Base-by-base conservation (phyloP, 2,113 vertebrate species). In the Connochaetes taurinus region DNA sequence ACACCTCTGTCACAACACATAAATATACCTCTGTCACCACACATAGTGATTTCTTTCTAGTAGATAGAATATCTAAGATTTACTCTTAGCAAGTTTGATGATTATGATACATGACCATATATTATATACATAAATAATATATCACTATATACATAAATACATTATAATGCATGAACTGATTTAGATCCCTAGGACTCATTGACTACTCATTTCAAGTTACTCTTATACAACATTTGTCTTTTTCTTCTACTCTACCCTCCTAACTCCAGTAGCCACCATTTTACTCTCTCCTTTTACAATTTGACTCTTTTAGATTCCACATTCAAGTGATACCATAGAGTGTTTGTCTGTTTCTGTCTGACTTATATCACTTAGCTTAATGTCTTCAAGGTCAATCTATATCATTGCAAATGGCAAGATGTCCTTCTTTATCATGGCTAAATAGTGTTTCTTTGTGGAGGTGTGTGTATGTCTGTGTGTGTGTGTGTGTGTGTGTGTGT, bases 391-490 rank as follows among this genome's bases (percentile, higher is more conserved):
- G 31, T 82, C 19, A 0, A 25, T 15, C 6, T 13, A 53, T 82
- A n/a, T 82, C 52, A 7, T 21, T 82, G 11, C 33, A 53, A 53
- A 82, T 53, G 19, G 6, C 33, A 82, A 19, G 50, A 82, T 82
- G 80, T 25, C 80, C 78, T 81, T 81, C 45, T 33, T 81, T 52
- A 81, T n/a, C 31, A 52, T 33, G 5, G 47, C 10, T 52, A 19
- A 81, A 8, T 82, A 25, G n/a, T 82, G 21, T 82, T 82, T 53
- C 16, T 50, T 21, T 71, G 67, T 71, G 67, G 64, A 36, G 17
- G 9, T 4, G 17, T 5, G 16, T n/a, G 15, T n/a, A 16, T 9
- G 64, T 21, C 1, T 31, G 5, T 12, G 11, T n/a, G 15, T n/a
- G 33, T 9, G 62, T 21, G 5, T 31, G 5, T 12, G 11, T 23